Evolutionary conservation across 2,888 invertebrate genomes (phyloP).

Genomic region (Cenopis cana): DNA sequence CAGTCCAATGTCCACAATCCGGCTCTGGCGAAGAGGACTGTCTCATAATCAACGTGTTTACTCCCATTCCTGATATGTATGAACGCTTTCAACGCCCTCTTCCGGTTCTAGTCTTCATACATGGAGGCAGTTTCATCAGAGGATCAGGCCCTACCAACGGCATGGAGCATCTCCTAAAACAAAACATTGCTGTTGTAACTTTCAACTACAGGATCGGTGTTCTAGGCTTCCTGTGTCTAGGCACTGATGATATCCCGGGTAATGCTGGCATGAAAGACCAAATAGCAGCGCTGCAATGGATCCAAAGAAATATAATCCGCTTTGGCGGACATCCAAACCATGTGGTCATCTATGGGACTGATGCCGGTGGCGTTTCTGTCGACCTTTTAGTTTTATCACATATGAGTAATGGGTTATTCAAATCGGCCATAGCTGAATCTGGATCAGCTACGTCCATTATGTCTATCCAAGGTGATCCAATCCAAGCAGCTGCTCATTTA

Average conservation of each 20-base stretch:
- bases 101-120: slow-evolving; percentile 18
- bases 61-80: slow-evolving; percentile 46
- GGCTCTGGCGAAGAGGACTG: slow-evolving; percentile 59
- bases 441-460: slow-evolving; percentile 51
- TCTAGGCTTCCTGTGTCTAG: slow-evolving; percentile 57
- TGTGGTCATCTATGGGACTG: slow-evolving; percentile 56
- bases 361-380: slow-evolving; percentile 54
- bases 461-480: slow-evolving; percentile 46
- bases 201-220: slow-evolving; percentile 57
- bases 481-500: slow-evolving; percentile 49
- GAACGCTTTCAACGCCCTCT: slow-evolving; percentile 32
- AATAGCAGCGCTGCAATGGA: slow-evolving; percentile 55
- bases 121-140: slow-evolving; percentile 21
- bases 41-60: slow-evolving; percentile 57
- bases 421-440: slow-evolving; percentile 56
- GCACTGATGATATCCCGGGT: slow-evolving; percentile 55
- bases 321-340: slow-evolving; percentile 56
- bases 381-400: slow-evolving; percentile 53
- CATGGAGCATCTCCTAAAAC: slow-evolving; percentile 40
- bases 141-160: slow-evolving; percentile 14
- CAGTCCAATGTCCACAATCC: slow-evolving; percentile 55
- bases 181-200: slow-evolving; percentile 54
- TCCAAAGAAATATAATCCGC: slow-evolving; percentile 54
- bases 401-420: slow-evolving; percentile 51
- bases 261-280: slow-evolving; percentile 62